A percentile compares a stretch with the other conserved stretches of the same genome.
Evolutionary conservation across 2,888 invertebrate species (phyloP).

Genomic region (Drosophila acutilabella): DNA sequence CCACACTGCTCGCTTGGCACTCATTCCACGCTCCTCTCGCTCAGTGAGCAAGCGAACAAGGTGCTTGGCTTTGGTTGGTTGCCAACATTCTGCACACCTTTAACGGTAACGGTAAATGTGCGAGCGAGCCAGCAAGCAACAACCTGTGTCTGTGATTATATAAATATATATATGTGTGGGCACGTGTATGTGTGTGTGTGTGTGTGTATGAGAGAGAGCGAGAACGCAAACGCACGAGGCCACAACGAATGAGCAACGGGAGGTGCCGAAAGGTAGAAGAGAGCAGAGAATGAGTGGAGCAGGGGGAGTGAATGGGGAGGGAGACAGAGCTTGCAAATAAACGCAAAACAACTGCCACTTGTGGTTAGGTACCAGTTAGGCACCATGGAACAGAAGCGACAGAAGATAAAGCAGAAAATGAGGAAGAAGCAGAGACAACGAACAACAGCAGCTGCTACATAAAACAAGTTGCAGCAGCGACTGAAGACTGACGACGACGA

Average conservation of each 20-base stretch:
- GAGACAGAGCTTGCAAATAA: conserved; percentile 51
- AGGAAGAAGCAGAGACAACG: conserved; percentile 12
- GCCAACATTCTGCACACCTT: conserved; percentile 84
- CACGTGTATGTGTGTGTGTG: conserved; percentile 21
- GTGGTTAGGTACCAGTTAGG: conserved; percentile 69
- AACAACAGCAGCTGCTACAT: conserved; percentile 38
- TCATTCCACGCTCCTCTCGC: conserved; percentile 11
- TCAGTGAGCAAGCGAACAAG: conserved; percentile 69
- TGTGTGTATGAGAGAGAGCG: conserved; percentile 60
- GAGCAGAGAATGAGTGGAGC: neutral
- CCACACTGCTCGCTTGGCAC: neutral
- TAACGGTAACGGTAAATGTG: conserved; percentile 70
- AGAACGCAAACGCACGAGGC: conserved; percentile 71
- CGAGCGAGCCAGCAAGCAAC: conserved; percentile 73
- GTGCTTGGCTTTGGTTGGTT: conserved; percentile 84
- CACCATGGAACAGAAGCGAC: conserved; percentile 17
- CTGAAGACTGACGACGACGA: conserved; percentile 27
- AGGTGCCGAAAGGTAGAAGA: conserved; percentile 3
- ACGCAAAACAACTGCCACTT: conserved; percentile 77
- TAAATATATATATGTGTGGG: neutral
- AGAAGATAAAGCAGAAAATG: conserved; percentile 15
- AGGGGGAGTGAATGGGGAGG: too few species aligned
- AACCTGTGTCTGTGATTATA: conserved; percentile 26
- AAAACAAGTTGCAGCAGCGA: conserved; percentile 30
- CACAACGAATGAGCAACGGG: conserved; percentile 71